phyloP scores from a whole-genome alignment of 1,140 invertebrate genomes.

The Centruroides vittatus region DNA sequence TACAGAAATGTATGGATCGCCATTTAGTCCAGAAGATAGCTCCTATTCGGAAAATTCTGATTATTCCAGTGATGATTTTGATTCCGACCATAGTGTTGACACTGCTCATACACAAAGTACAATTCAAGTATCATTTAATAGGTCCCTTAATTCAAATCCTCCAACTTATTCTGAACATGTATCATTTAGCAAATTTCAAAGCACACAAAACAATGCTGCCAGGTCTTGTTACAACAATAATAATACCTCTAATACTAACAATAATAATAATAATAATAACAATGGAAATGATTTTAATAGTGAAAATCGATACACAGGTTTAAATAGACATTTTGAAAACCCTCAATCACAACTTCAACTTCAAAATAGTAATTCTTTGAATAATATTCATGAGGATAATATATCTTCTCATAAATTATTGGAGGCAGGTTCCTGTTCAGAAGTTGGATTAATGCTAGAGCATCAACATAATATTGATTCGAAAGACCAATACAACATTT shows the following conservation, averaged over 20 bases:
- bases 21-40: constrained; percentile 20
- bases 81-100: constrained; percentile 5
- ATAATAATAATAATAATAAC: neutral
- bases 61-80: constrained; percentile 22
- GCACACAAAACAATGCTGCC: neutral
- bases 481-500: too few species aligned
- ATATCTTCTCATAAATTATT: too few species aligned
- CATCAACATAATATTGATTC: too few species aligned
- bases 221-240: neutral
- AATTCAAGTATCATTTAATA: neutral
- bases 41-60: constrained; percentile 43
- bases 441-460: too few species aligned
- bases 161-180: neutral
- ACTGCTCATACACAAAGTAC: neutral
- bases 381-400: too few species aligned
- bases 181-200: neutral
- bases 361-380: too few species aligned
- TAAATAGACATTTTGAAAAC: too few species aligned
- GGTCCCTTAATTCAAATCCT: neutral
- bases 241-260: neutral
- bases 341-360: too few species aligned
- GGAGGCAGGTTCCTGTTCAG: too few species aligned
- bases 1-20: constrained; percentile 14
- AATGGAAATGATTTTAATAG: neutral
- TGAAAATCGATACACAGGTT: too few species aligned